phyloP scores from a whole-genome alignment of 1,140 invertebrate genomes.

The Trinorchestia longiramus region DNA sequence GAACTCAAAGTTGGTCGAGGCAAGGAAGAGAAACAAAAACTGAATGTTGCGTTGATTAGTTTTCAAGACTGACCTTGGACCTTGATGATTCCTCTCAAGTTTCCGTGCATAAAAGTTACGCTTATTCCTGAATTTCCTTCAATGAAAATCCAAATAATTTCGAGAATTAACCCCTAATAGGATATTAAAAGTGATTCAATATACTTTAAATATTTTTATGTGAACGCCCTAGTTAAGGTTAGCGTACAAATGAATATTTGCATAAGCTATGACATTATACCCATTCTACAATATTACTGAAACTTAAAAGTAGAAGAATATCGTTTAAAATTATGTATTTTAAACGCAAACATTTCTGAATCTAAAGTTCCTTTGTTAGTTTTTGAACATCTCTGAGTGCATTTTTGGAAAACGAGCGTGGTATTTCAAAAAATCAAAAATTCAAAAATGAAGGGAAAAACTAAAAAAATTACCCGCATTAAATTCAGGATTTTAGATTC shows the following conservation, averaged over 20 bases:
- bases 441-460: no score
- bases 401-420: no score
- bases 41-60: background rate
- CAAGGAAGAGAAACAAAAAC: background rate
- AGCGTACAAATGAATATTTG: background rate
- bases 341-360: background rate
- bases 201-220: no score
- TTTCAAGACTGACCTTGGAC: background rate
- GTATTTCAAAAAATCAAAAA: no score
- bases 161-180: no score
- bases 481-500: background rate
- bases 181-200: no score
- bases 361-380: background rate
- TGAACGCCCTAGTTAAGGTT: no score
- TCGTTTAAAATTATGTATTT: background rate
- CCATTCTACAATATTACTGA: background rate
- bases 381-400: background rate
- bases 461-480: background rate
- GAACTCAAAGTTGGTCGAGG: background rate
- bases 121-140: background rate
- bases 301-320: background rate
- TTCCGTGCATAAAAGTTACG: background rate
- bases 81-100: background rate
- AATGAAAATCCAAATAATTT: background rate
- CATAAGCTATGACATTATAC: background rate